Evolutionary conservation across 1,140 invertebrate species (phyloP).

Genomic region (Zaprionus inermis): DNA sequence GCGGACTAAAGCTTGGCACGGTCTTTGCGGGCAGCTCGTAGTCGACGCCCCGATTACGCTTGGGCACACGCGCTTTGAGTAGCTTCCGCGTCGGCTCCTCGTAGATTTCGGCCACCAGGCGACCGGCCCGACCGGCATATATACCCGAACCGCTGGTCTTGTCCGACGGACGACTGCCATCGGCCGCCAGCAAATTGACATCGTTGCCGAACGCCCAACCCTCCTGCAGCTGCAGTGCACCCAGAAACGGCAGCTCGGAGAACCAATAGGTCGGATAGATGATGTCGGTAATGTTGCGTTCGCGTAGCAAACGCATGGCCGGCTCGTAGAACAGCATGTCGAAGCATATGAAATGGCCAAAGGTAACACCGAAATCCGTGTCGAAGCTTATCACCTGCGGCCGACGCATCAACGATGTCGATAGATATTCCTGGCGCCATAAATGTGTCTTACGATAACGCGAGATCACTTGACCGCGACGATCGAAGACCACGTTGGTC

Average conservation of each 20-base stretch:
- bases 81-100: slow-evolving; percentile 61
- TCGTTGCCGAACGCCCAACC: slow-evolving; percentile 85
- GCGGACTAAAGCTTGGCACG: slow-evolving; percentile 36
- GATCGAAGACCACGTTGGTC: slow-evolving; percentile 89
- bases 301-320: slow-evolving; percentile 69
- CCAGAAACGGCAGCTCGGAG: slow-evolving; percentile 89
- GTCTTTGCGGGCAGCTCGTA: slow-evolving; percentile 22
- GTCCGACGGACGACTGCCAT: slow-evolving; percentile 74
- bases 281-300: slow-evolving; percentile 87
- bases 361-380: slow-evolving; percentile 90
- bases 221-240: slow-evolving; percentile 85
- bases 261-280: slow-evolving; percentile 90
- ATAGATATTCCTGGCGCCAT: slow-evolving; percentile 83
- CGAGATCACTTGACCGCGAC: slow-evolving; percentile 85
- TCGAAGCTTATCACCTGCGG: slow-evolving; percentile 84
- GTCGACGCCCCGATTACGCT: slow-evolving; percentile 43
- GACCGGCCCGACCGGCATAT: slow-evolving; percentile 83
- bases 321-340: slow-evolving; percentile 90
- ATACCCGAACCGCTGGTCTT: slow-evolving; percentile 84
- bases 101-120: slow-evolving; percentile 57
- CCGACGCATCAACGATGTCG: slow-evolving; percentile 26
- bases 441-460: slow-evolving; percentile 91
- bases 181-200: slow-evolving; percentile 85
- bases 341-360: slow-evolving; percentile 91
- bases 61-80: slow-evolving; percentile 68